phyloP scores from a whole-genome alignment of 2,113 vertebrate genomes.

The Natator depressus region DNA sequence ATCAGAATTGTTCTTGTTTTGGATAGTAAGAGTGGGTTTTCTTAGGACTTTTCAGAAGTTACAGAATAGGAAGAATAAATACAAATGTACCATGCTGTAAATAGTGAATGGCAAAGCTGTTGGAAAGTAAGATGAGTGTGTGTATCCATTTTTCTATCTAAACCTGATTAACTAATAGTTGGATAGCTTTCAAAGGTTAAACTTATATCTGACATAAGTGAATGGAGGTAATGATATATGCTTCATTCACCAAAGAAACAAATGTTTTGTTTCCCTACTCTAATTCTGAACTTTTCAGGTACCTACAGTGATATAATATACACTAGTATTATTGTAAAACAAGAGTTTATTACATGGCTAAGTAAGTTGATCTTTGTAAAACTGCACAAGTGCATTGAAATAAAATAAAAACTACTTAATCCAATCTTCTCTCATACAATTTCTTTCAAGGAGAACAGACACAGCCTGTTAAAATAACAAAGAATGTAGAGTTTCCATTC shows the following conservation, averaged over 20 bases:
- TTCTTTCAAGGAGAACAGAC: slow-evolving; percentile 91
- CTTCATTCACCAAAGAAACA: slow-evolving; percentile 80
- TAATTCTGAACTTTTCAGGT: slow-evolving; percentile 78
- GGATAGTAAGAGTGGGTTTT: background rate
- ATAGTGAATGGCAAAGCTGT: slow-evolving; percentile 52
- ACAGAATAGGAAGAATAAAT: slow-evolving; percentile 10
- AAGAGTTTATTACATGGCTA: slow-evolving; percentile 87
- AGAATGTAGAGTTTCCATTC: slow-evolving; percentile 94
- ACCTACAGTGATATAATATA: slow-evolving; percentile 79
- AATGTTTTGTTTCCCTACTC: slow-evolving; percentile 81
- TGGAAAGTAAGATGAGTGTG: background rate
- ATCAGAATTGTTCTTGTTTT: background rate
- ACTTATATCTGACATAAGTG: slow-evolving; percentile 71
- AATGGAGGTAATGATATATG: slow-evolving; percentile 79
- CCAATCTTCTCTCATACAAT: slow-evolving; percentile 85
- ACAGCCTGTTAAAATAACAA: slow-evolving; percentile 99
- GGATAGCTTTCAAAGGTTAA: slow-evolving; percentile 71
- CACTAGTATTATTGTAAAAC: slow-evolving; percentile 83
- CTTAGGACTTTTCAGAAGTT: slow-evolving; percentile 13
- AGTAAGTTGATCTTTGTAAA: slow-evolving; percentile 90
- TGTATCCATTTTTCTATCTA: slow-evolving; percentile 51
- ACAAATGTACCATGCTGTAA: background rate
- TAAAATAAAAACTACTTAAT: slow-evolving; percentile 94
- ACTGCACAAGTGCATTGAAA: slow-evolving; percentile 88
- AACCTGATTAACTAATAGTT: slow-evolving; percentile 70